Conservation (phyloP, 92 coral and sea anemone species). For the Desmophyllum pertusum region DNA sequence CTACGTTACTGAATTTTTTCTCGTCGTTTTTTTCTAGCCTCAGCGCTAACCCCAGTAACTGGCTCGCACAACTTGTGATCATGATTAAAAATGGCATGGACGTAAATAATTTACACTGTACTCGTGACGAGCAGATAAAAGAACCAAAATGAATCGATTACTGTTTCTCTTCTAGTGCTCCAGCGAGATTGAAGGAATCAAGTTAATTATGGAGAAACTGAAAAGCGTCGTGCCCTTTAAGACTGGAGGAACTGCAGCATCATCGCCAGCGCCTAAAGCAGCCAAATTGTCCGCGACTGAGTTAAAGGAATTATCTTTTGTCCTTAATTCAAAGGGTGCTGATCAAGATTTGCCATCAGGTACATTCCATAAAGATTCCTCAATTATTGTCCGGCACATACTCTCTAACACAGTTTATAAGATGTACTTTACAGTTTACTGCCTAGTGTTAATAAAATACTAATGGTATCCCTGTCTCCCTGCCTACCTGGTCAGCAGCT, state of each 20-base stretch:
- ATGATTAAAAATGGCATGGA: too few species aligned
- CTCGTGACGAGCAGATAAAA: too few species aligned
- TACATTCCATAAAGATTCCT: background rate
- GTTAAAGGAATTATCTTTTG: slow-evolving; percentile 37
- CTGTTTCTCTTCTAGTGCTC: slow-evolving; percentile 11
- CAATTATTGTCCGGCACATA: background rate
- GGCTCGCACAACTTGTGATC: too few species aligned
- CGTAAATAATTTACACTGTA: too few species aligned
- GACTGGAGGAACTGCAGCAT: background rate
- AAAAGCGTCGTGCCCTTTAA: slow-evolving; percentile 27
- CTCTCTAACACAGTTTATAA: background rate
- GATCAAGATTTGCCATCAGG: slow-evolving; percentile 49
- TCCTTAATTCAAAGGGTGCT: slow-evolving; percentile 23
- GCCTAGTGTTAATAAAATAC: too few species aligned
- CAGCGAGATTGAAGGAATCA: slow-evolving; percentile 28
- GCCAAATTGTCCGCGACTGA: slow-evolving; percentile 24
- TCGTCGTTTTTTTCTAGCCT: too few species aligned
- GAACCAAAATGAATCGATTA: too few species aligned
- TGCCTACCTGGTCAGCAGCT: too few species aligned
- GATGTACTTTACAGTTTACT: too few species aligned
- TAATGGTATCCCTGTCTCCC: too few species aligned
- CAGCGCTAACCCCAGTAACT: too few species aligned
- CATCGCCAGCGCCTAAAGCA: slow-evolving; percentile 1
- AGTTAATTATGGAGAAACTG: slow-evolving; percentile 38
- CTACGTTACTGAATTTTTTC: too few species aligned